These are phyloP conservation scores for Drosophila prolongata DNA, from an alignment of 2,888 invertebrate species.

Conservation along the genomic window DNA sequence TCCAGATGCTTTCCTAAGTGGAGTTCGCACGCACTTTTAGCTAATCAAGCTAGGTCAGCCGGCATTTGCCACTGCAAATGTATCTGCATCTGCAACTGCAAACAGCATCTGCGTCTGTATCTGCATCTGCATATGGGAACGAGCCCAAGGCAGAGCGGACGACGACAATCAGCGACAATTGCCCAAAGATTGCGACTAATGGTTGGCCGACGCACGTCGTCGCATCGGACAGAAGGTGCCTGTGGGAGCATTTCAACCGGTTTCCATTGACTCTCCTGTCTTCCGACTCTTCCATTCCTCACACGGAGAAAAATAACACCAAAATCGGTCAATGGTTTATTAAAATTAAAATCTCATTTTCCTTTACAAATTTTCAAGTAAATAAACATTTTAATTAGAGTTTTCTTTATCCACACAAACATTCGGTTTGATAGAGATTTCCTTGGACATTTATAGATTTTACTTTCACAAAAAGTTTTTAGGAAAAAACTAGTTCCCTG, in stretches of 20 bases:
- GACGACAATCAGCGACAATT: conserved; percentile 75
- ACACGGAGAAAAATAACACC: conserved; percentile 1
- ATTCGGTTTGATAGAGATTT: too few relatives aligned
- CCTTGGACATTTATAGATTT: too few relatives aligned
- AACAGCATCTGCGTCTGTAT: conserved; percentile 20
- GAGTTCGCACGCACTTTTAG: conserved; percentile 70
- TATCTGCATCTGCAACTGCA: conserved; percentile 21
- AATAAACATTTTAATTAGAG: too few relatives aligned
- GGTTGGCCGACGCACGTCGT: conserved; percentile 46
- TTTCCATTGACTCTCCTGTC: conserved; percentile 51
- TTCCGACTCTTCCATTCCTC: conserved; percentile 11
- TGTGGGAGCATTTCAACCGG: conserved; percentile 58
- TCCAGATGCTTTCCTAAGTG: conserved; percentile 25
- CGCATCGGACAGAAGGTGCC: conserved; percentile 47
- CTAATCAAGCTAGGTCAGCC: conserved; percentile 54
- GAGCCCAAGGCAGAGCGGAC: conserved; percentile 50
- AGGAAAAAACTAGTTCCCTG: too few relatives aligned
- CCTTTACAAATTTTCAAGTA: too few relatives aligned
- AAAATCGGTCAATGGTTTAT: background rate
- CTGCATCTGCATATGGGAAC: conserved; percentile 34
- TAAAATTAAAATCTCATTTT: too few relatives aligned
- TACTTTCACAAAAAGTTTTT: background rate
- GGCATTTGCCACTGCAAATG: conserved; percentile 14
- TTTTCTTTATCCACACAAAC: too few relatives aligned
- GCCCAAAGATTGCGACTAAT: conserved; percentile 75